These are phyloP conservation scores for Osmerus mordax DNA, from an alignment of 2,113 vertebrate genomes.

Conservation along the genomic window DNA sequence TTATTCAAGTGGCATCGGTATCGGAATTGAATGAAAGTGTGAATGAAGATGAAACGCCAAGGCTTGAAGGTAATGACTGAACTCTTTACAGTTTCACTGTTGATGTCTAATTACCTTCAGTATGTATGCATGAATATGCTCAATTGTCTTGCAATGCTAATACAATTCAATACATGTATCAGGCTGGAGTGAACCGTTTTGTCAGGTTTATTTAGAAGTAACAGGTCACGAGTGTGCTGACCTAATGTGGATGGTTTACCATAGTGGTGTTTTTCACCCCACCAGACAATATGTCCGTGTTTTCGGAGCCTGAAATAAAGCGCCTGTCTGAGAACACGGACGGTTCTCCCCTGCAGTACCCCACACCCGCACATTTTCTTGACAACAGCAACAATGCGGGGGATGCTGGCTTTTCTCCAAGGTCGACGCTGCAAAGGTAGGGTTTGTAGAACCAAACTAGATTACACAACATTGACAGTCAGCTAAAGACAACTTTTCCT, in stretches of 20 bases:
- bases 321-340: constrained; percentile 54
- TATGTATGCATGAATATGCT: too few relatives aligned
- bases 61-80: constrained; percentile 74
- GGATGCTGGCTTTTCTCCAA: constrained; percentile 54
- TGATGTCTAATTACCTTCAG: not conserved
- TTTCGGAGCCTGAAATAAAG: constrained; percentile 63
- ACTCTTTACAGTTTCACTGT: not conserved
- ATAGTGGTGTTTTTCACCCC: not conserved
- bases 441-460: constrained; percentile 50
- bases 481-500: too few relatives aligned
- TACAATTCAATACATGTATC: too few relatives aligned
- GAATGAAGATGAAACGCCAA: constrained; percentile 67
- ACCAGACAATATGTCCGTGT: constrained; percentile 66
- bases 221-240: not conserved
- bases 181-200: too few relatives aligned
- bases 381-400: constrained; percentile 36
- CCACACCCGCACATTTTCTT: constrained; percentile 50
- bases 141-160: too few relatives aligned
- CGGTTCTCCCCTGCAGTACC: constrained; percentile 33
- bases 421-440: constrained; percentile 89
- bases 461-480: not conserved
- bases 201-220: too few relatives aligned
- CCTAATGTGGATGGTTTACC: too few relatives aligned
- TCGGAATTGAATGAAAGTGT: constrained; percentile 78
- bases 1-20: constrained; percentile 87